Evolutionary conservation across 2,888 invertebrate genomes (phyloP).

Genomic region (Girardia tigrina): DNA sequence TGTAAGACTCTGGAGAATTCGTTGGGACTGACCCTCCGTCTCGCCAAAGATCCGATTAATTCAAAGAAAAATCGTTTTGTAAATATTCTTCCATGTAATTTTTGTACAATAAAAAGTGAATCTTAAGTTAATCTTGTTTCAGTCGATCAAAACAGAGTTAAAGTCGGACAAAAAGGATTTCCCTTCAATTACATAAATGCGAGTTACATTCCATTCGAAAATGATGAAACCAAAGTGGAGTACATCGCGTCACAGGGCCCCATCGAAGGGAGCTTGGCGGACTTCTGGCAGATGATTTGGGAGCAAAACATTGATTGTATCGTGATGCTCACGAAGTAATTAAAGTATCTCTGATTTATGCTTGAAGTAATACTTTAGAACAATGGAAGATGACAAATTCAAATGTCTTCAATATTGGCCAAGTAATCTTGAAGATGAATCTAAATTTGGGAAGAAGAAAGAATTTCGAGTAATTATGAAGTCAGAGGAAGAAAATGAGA

Average conservation of each 20-base stretch:
- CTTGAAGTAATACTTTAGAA: neutral
- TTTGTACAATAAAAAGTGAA: no score
- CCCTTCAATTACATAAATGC: neutral
- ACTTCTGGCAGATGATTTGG: slow-evolving; percentile 13
- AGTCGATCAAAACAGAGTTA: neutral
- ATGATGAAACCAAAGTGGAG: neutral
- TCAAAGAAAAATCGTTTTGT: no score
- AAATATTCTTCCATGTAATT: no score
- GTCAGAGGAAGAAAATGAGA: neutral
- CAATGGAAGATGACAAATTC: neutral
- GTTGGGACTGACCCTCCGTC: no score
- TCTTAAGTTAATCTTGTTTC: no score
- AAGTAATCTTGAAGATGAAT: neutral
- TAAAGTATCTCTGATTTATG: neutral
- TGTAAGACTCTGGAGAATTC: no score
- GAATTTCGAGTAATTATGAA: neutral
- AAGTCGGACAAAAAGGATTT: slow-evolving; percentile 1
- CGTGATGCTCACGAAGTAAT: slow-evolving; percentile 1
- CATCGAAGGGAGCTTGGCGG: neutral
- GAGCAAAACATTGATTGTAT: neutral
- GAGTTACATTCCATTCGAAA: neutral
- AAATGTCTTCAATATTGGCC: slow-evolving; percentile 12
- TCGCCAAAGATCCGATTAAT: no score
- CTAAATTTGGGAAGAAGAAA: neutral
- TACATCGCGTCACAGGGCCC: neutral